These are phyloP conservation scores for Piezodorus guildinii DNA, from an alignment of 1,140 invertebrate species.

Conservation along the genomic window DNA sequence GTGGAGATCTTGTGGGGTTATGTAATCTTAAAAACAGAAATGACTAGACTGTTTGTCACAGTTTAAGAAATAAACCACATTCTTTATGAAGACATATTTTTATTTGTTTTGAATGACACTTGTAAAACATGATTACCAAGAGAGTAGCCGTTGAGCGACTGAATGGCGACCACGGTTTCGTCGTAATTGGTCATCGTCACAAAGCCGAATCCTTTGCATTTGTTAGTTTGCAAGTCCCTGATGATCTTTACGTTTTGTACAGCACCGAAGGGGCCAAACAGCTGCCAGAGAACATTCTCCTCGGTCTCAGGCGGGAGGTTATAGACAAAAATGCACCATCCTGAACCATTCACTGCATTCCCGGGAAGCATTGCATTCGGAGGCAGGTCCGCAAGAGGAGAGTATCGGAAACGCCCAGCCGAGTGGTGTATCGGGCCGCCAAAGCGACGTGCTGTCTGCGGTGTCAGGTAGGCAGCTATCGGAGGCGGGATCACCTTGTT, in stretches of 20 bases:
- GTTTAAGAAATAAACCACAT: constrained; percentile 7
- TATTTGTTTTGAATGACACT: constrained; percentile 96
- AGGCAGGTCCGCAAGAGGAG: constrained; percentile 76
- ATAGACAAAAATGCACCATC: constrained; percentile 98
- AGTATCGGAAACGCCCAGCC: constrained; percentile 69
- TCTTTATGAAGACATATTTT: constrained; percentile 39
- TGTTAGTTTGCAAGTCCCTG: constrained; percentile 92
- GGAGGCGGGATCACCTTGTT: constrained; percentile 69
- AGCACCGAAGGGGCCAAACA: constrained; percentile 97
- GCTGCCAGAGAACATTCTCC: constrained; percentile 95
- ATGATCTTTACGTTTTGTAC: constrained; percentile 98
- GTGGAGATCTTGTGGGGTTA: constrained; percentile 12
- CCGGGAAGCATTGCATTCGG: constrained; percentile 74
- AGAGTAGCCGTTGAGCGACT: constrained; percentile 94
- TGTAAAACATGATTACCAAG: constrained; percentile 94
- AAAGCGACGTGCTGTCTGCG: constrained; percentile 45
- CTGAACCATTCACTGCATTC: constrained; percentile 68
- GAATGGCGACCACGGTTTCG: constrained; percentile 92
- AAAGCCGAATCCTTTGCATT: constrained; percentile 99
- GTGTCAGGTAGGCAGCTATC: constrained; percentile 48
- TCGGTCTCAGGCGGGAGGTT: constrained; percentile 97
- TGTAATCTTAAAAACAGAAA: constrained; percentile 26
- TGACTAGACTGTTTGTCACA: constrained; percentile 24
- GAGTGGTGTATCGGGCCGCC: constrained; percentile 77
- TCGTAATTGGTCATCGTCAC: constrained; percentile 99